These are phyloP conservation scores for Spodoptera litura DNA, from an alignment of 1,140 invertebrate species.

Conservation along the genomic window DNA sequence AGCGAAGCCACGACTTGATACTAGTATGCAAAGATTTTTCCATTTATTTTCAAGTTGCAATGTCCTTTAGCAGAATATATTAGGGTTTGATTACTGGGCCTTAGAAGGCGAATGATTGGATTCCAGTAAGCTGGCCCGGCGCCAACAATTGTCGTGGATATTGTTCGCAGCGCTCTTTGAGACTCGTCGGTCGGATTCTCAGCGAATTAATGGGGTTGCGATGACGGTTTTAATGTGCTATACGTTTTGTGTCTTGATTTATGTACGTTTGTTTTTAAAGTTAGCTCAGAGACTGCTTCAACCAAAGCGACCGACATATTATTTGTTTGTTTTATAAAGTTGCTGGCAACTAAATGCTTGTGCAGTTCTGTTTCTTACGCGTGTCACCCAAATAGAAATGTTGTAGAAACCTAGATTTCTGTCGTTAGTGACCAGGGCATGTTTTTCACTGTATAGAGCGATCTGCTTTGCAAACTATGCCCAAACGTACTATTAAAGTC, in stretches of 20 bases:
- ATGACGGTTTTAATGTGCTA: not conserved
- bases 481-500: no score
- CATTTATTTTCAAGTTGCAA: not conserved
- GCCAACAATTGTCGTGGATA: not conserved
- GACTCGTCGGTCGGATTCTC: not conserved
- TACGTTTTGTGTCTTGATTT: not conserved
- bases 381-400: no score
- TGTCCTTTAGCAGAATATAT: constrained; percentile 24
- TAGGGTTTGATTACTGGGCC: constrained; percentile 16
- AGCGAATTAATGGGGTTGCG: not conserved
- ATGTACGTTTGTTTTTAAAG: no score
- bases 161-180: constrained; percentile 11
- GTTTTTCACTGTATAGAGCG: no score
- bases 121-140: not conserved
- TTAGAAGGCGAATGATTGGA: constrained; percentile 24
- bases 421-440: no score
- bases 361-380: no score
- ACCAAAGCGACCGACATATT: no score
- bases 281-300: no score
- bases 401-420: no score
- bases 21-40: not conserved
- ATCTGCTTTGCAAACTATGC: no score
- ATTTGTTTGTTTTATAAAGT: no score
- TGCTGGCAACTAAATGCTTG: no score
- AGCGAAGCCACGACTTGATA: not conserved